Evolutionary conservation across 2,888 invertebrate genomes (phyloP), one percentile per base, ranked within the genome.

Genomic region (Diogma glabrata): DNA sequence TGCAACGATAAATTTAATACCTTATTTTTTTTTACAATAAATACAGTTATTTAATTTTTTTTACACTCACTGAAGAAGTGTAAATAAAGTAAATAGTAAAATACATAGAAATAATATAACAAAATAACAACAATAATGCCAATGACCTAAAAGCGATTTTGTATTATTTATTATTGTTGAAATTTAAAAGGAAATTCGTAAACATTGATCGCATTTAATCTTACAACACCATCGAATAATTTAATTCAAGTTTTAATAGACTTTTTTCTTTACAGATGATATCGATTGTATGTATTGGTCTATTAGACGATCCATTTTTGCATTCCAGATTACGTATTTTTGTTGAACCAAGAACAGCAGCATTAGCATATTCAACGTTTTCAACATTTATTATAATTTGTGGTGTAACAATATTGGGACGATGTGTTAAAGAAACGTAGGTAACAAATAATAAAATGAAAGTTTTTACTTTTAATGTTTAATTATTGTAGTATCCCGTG

Each of bases 221-320:
- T n/a, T n/a, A n/a, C n/a, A n/a, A n/a, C n/a, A n/a, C n/a, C n/a
- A n/a, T n/a, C n/a, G n/a, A n/a, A 19, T 43, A 8, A 43, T 43
- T 7, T n/a, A 43, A 40, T n/a, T 7, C 36, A 36, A n/a, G 36
- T 36, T 36, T 33, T 12, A 14, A 14, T 36, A 8, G 14, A 38
- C 9, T 46, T 47, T 19, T 47, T 20, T 28, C 10, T n/a, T 30
- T 19, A 20, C 33, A 48, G 48, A 48, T 48, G 9, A 33, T 48
- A 7, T 48, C 48, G 4, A 64, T 69, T 51, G 61, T 67, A 51
- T 67, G 67, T 52, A 63, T 70, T 50, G 70, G 67, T 4, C 59
- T 70, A 19, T 63, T 70, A 54, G 70, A 70, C 60, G 70, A 69
- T 51, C 70, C 70, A 28, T 65, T 67, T n/a, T 65, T 64, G 45